These are phyloP conservation scores for Petroica traversi DNA, from an alignment of 2,113 vertebrate species.

Conservation along the genomic window DNA sequence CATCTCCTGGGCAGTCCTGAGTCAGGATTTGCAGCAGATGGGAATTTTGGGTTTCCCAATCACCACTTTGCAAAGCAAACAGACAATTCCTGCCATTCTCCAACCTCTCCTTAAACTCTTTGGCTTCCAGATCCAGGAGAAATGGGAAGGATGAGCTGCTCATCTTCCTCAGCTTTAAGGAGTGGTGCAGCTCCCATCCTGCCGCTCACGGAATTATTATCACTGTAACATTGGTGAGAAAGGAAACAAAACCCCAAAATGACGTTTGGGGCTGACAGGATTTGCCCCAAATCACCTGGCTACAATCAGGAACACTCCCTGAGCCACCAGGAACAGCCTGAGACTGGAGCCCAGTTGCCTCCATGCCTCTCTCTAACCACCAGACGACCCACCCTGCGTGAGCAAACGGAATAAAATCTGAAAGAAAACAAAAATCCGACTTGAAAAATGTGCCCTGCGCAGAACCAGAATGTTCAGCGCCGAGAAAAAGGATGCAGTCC, in stretches of 20 bases:
- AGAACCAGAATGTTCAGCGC: slow-evolving; percentile 32
- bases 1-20: neutral
- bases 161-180: neutral
- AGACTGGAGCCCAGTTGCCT: slow-evolving; percentile 44
- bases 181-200: neutral
- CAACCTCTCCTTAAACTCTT: neutral
- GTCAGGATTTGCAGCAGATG: neutral
- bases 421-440: slow-evolving; percentile 58
- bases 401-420: slow-evolving; percentile 60
- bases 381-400: slow-evolving; percentile 51
- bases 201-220: neutral
- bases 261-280: neutral
- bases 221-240: neutral
- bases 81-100: neutral
- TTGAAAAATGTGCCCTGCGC: slow-evolving; percentile 56
- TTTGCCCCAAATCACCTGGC: slow-evolving; percentile 19
- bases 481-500: slow-evolving; percentile 50
- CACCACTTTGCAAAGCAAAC: neutral
- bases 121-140: neutral
- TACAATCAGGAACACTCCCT: neutral
- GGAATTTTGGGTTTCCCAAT: neutral
- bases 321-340: slow-evolving; percentile 8
- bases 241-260: neutral
- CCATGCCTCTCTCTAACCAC: slow-evolving; percentile 50
- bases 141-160: neutral